Base-by-base conservation (phyloP, 2,113 vertebrate species). In the Todiramphus chloris region DNA sequence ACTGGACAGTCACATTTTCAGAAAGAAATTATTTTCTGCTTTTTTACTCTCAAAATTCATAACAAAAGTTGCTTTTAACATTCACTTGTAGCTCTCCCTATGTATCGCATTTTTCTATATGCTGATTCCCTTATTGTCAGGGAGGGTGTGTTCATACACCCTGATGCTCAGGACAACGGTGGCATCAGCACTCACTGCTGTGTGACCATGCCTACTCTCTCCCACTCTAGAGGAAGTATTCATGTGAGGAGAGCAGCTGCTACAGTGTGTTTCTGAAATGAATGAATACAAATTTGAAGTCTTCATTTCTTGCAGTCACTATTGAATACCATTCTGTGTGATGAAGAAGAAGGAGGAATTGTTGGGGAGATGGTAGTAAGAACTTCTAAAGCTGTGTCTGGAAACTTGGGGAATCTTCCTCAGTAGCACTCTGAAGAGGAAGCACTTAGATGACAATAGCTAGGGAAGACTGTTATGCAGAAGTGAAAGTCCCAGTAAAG, bases 191-290 rank as follows among this genome's bases (percentile, higher is more conserved):
- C 41, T 41, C 11, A 3, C 10, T 72, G 28, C 58, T 75, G 8
- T n/a, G 33, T 67, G 44, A 16, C 76, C 1, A 0, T 64, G 33
- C 21, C 30, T 50, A 8, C 2, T 0, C 8, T 58, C 16, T 83
- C 18, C 44, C 9, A 23, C 39, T 68, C 48, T 44, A 68, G 9
- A 69, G 24, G 13, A 59, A 41, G 31, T 35, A 8, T 50, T n/a
- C 27, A 1, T 24, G 21, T 63, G 21, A 83, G 33, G 20, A 51
- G 4, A 44, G 21, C 41, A 75, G n/a, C 44, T 83, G 66, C 58
- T 68, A 46, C 43, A 64, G 13, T 24, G 28, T 59, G 28, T 55
- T 83, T 85, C 31, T 73, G 35, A 82, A 75, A 19, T 44, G 24
- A 64, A 64, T 21, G 9, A 64, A 68, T 37, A 19, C 4, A 27